phyloP scores from a whole-genome alignment of 2,113 vertebrate species.

The Pungitius pungitius region DNA sequence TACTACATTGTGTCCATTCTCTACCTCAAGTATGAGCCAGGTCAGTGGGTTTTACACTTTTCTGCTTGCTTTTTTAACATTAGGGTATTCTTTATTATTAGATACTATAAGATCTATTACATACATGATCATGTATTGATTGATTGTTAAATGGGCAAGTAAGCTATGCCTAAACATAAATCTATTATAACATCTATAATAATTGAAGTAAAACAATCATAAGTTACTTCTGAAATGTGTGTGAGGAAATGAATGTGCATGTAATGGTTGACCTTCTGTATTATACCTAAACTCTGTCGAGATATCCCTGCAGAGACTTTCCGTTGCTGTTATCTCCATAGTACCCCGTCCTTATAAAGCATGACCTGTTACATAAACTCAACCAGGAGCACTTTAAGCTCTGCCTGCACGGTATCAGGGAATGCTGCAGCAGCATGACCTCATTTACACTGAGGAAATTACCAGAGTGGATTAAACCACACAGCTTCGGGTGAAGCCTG shows the following conservation, averaged over 20 bases:
- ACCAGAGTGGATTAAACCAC: conserved; percentile 39
- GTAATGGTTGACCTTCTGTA: neutral
- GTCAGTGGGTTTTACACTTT: conserved; percentile 76
- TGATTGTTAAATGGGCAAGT: no score
- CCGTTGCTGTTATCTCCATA: conserved; percentile 26
- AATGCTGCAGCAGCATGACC: conserved; percentile 48
- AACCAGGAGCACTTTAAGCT: conserved; percentile 27
- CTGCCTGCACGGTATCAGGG: conserved; percentile 6
- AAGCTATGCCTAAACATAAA: no score
- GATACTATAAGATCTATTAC: no score
- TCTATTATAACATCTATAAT: no score
- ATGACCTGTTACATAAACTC: conserved; percentile 68
- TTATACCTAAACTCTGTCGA: neutral
- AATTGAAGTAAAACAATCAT: neutral
- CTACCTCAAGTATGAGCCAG: conserved; percentile 98
- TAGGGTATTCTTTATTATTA: no score
- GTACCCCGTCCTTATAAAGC: conserved; percentile 59
- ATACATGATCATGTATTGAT: no score
- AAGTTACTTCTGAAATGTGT: neutral
- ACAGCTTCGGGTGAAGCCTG: conserved; percentile 39
- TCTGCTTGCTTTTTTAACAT: neutral
- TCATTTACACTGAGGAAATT: conserved; percentile 41
- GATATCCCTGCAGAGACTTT: conserved; percentile 39
- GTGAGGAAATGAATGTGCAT: neutral
- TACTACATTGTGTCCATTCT: conserved; percentile 97